Conservation (phyloP, 2,113 vertebrate species). For the Beaufortia kweichowensis region DNA sequence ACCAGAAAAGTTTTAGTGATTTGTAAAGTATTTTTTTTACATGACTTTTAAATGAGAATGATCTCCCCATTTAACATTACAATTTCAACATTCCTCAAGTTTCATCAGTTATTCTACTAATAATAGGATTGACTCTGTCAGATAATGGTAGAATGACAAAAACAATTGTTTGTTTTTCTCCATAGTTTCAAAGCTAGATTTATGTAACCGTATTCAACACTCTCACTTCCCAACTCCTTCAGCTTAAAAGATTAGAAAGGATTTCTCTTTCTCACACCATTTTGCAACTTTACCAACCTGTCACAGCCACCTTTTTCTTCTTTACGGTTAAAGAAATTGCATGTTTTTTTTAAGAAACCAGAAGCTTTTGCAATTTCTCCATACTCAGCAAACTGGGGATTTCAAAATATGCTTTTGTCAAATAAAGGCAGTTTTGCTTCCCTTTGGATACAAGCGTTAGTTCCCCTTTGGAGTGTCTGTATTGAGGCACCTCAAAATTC, state of each 20-base stretch:
- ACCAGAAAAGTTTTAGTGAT: not conserved
- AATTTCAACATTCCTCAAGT: too few species aligned
- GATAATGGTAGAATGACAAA: not conserved
- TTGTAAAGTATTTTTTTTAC: not conserved
- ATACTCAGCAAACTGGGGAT: not conserved
- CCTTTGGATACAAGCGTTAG: slow-evolving; percentile 49
- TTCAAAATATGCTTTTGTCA: not conserved
- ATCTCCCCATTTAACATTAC: not conserved
- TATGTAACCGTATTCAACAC: not conserved
- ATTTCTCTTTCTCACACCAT: not conserved
- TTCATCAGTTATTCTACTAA: too few species aligned
- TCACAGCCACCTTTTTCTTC: not conserved
- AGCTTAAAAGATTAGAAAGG: not conserved
- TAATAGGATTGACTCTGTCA: not conserved
- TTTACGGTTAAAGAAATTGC: not conserved
- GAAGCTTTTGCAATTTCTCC: not conserved
- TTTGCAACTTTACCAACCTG: not conserved
- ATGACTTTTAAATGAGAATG: not conserved
- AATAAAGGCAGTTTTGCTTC: slow-evolving; percentile 54
- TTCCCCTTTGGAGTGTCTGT: slow-evolving; percentile 49
- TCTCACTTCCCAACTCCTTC: not conserved
- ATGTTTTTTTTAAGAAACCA: not conserved
- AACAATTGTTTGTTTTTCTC: not conserved
- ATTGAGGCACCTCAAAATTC: not conserved
- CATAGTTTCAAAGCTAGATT: not conserved